Evolutionary conservation across 2,113 vertebrate species (phyloP).

Genomic region (Lepus americanus): DNA sequence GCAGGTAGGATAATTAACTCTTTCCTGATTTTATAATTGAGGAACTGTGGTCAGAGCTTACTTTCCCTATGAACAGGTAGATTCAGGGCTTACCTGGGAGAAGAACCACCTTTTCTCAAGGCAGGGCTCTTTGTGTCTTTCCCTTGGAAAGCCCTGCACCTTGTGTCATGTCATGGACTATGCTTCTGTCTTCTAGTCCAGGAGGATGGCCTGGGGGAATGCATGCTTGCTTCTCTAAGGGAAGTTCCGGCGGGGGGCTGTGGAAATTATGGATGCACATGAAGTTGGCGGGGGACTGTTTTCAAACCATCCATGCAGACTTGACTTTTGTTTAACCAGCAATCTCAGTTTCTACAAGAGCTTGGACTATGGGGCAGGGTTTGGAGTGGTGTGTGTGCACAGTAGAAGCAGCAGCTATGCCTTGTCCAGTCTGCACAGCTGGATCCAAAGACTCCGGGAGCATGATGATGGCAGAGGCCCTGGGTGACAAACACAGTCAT

Average conservation of each 20-base stretch:
- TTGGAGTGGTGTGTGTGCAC: neutral
- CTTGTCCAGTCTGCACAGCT: neutral
- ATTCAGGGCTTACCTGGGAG: neutral
- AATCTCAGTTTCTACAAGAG: neutral
- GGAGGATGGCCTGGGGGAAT: neutral
- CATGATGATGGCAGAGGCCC: neutral
- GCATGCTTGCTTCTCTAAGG: neutral
- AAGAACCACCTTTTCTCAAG: neutral
- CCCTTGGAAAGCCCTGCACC: neutral
- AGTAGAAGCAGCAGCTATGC: neutral
- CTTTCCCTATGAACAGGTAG: neutral
- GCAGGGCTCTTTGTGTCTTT: neutral
- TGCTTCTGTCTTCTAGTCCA: neutral
- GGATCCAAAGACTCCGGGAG: constrained; percentile 5
- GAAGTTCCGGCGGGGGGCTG: neutral
- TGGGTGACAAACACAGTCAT: neutral
- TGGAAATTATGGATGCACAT: neutral
- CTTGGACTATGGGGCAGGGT: neutral
- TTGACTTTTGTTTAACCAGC: neutral
- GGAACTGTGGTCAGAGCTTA: neutral
- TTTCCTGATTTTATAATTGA: neutral
- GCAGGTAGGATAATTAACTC: too few relatives aligned
- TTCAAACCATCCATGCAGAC: neutral
- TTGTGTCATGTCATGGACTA: neutral
- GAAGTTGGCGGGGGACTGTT: neutral